Conservation (phyloP, 2,113 vertebrate genomes). For the Gambusia holbrooki region DNA sequence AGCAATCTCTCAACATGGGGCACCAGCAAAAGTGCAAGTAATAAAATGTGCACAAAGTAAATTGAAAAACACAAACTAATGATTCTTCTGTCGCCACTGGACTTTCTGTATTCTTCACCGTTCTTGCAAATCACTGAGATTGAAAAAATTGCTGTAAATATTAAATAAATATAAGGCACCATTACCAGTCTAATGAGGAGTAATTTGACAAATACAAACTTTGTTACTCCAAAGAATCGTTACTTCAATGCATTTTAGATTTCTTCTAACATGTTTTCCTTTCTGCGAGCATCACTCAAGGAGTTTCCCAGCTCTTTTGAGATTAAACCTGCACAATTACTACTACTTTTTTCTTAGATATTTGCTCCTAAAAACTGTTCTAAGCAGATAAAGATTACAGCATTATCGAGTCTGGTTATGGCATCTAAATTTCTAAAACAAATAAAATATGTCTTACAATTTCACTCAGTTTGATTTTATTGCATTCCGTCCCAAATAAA, state of each 20-base stretch:
- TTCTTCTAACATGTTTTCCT: neutral
- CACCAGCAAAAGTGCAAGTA: neutral
- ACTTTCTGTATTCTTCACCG: neutral
- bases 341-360: neutral
- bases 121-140: neutral
- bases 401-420: neutral
- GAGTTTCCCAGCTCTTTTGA: neutral
- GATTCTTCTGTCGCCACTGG: neutral
- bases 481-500: neutral
- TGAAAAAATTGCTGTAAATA: neutral
- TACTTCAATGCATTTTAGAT: neutral
- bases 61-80: neutral
- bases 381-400: neutral
- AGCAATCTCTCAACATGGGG: neutral
- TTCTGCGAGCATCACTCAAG: neutral
- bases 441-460: neutral
- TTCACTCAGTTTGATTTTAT: neutral
- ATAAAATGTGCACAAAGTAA: neutral
- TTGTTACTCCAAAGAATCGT: neutral
- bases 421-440: neutral
- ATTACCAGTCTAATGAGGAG: neutral
- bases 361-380: neutral
- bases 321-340: neutral
- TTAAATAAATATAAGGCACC: neutral
- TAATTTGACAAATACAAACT: neutral